Base-by-base conservation (phyloP, 2,888 invertebrate genomes). In the Nyleta sp. region DNA sequence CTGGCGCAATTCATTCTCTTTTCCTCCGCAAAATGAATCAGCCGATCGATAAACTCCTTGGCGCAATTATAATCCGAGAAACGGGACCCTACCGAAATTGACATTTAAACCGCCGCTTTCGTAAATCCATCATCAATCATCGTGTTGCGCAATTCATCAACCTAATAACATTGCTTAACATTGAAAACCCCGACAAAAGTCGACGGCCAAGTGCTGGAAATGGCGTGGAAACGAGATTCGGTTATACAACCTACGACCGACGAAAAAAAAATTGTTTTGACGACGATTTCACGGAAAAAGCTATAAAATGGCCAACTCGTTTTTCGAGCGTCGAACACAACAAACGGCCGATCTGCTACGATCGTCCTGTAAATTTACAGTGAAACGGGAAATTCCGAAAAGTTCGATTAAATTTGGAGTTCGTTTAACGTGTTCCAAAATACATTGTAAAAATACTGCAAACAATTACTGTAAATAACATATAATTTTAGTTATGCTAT, bases 51-150 rank as follows among this genome's bases (percentile, higher is more conserved):
- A 71, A 60, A 65, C 31, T 13, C 40, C 15, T 52, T 62, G 53
- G 60, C 57, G 50, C 64, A 73, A 64, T 73, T 65, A 57, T 57
- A 38, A 67, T 52, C 60, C 60, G 33, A 31, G 68, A 48, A 68
- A 46, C 50, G 35, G 35, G 46, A 20, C 55, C 60, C 48, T 22
- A 17, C 67, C 33, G 5, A 67, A 74, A 74, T 52, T 74, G 67
- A 74, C 67, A 74, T 67, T 65, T 52, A 65, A 57, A 67, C 28
- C 18, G 44, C 2, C 52, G 1, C 40, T 65, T 74, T 74, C 57
- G 59, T 67, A 53, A 67, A 75, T 40, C 67, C 68, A 11, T 55
- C 74, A 75, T 75, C 68, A 68, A 75, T 68, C 74, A 68, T 62
- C 68, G 46, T 17, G 17, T 68, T 68, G 13, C 60, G 46, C 48